These are phyloP conservation scores for Cephus pygmeus DNA, from an alignment of 2,888 invertebrate species.

Conservation along the genomic window DNA sequence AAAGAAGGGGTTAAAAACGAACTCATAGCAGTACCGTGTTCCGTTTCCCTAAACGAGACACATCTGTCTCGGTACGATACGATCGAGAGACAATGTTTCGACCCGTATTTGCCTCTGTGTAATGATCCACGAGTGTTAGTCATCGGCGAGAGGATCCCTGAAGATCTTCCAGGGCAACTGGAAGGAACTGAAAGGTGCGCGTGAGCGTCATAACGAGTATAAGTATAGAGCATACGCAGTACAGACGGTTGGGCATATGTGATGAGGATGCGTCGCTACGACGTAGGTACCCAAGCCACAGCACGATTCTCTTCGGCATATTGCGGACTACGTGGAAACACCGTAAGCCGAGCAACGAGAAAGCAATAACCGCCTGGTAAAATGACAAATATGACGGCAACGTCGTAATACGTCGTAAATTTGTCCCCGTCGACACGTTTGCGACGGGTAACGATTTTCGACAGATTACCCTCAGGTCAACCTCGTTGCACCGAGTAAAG, in stretches of 20 bases:
- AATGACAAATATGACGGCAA: slow-evolving; percentile 40
- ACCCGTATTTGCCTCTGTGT: neutral
- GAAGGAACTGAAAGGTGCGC: neutral
- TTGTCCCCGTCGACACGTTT: neutral
- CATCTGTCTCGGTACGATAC: neutral
- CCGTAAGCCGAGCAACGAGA: slow-evolving; percentile 34
- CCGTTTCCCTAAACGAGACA: neutral
- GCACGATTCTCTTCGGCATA: slow-evolving; percentile 28
- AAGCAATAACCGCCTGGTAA: slow-evolving; percentile 42
- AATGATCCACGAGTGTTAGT: neutral
- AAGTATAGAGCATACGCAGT: neutral
- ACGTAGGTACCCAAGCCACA: slow-evolving; percentile 2
- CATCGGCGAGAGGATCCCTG: neutral
- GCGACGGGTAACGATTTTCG: neutral
- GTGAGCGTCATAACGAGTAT: neutral
- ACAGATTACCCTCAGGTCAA: neutral
- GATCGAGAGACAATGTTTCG: neutral
- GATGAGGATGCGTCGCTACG: neutral
- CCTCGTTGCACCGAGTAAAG: neutral
- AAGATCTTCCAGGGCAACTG: neutral
- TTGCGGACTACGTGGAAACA: slow-evolving; percentile 19
- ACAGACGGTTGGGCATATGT: neutral
- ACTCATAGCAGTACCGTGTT: neutral
- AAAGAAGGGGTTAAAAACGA: neutral
- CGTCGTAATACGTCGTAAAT: neutral